Base-by-base conservation (phyloP, 1,140 invertebrate species). In the Teleopsis dalmanni region DNA sequence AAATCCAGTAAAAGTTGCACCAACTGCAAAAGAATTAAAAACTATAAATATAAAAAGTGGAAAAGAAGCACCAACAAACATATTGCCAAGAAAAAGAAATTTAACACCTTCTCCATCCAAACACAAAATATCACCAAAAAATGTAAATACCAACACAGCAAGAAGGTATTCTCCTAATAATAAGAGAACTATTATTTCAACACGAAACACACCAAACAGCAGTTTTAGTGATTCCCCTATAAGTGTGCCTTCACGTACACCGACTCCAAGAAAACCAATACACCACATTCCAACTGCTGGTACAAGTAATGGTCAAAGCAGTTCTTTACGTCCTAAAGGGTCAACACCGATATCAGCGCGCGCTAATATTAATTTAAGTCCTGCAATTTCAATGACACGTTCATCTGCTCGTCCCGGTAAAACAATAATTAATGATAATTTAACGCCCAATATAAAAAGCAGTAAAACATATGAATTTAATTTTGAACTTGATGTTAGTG, bases 381-480 rank as follows among this genome's bases (percentile, higher is more conserved):
- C 65, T 11, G 52, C 58, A 0, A 27, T 65, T 16, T 36, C 47
- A 6, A 37, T 50, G 31, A 13, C 47, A 13, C 61, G 63, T 0
- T 25, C 64, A 8, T 54, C 58, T 5, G 38, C 55, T 1, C 44
- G 57, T 4, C 45, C 51, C 8, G 65, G 65, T 0, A 69, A 63
- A 25, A 69, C 65, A 0, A 58, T 69, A 4, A 50, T 69, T 21
- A 69, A 69, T 49, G 63, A 69, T 36, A 55, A 58, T 34, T 45
- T 69, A 6, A 69, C 65, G 0, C 65, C 65, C 7, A 59, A 69
- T 31, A 54, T 57, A 14, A 57, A 57, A 14, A 55, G 61, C 10
- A 58, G 60, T 3, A 71, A 71, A 47, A 71, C 65, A 0, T 67
- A 67, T 46, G 63, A 71, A 35, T 65, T 70, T 4, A 71, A 71